Evolutionary conservation across 2,113 vertebrate genomes (phyloP).

Genomic region (Spheniscus mendiculus): DNA sequence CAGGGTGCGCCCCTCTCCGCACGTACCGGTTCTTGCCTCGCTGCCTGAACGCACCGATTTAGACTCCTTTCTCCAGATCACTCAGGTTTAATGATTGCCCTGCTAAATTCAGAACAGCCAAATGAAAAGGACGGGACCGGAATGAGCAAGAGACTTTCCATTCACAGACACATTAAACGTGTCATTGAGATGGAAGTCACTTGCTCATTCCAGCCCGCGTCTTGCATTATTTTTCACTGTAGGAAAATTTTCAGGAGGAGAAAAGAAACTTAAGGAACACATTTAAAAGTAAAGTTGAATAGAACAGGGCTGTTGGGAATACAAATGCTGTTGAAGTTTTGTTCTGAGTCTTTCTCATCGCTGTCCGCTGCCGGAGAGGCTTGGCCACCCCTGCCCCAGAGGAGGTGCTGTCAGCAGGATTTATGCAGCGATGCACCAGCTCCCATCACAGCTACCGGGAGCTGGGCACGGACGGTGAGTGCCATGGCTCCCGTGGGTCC

Average conservation of each 20-base stretch:
- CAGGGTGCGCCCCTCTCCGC: fast-evolving
- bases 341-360: neutral
- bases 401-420: neutral
- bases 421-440: neutral
- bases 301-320: neutral
- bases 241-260: slow-evolving; percentile 39
- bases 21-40: fast-evolving
- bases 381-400: neutral
- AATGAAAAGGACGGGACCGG: neutral
- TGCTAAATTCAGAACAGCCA: neutral
- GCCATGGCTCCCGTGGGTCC: fast-evolving
- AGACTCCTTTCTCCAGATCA: fast-evolving
- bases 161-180: neutral
- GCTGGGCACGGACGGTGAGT: fast-evolving
- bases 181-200: slow-evolving; percentile 15
- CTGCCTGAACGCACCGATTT: fast-evolving
- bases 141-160: slow-evolving; percentile 20
- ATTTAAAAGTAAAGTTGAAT: slow-evolving; percentile 16
- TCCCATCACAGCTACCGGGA: neutral
- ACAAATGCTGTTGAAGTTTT: neutral
- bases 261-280: slow-evolving; percentile 34
- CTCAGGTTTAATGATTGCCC: neutral
- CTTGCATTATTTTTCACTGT: slow-evolving; percentile 41
- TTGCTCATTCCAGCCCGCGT: neutral
- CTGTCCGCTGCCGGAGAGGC: neutral